Base-by-base conservation (phyloP, 1,140 invertebrate species). In the Camponotus floridanus region DNA sequence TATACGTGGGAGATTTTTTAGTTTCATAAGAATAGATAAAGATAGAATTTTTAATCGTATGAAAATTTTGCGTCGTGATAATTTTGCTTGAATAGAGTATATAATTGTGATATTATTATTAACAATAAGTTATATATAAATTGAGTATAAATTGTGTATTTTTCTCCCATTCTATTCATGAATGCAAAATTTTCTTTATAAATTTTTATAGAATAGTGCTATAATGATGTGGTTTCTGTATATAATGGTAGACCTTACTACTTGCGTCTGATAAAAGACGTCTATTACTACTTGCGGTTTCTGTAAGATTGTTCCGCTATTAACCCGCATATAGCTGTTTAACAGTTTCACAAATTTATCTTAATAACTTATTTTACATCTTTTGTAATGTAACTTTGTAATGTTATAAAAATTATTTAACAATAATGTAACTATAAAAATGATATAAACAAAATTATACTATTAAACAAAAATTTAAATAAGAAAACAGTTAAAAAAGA, bases 241-340 rank as follows among this genome's bases (percentile, higher is more conserved):
- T 61, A 8, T 36, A 62, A 83, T 45, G 7, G 8, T 31, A 61
- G 55, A 51, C 55, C 18, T 57, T 80, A 70, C 64, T 18, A 74
- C 68, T 61, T 33, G 79, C 55, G 68, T 74, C 68, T 48, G 79
- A 74, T 61, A 21, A 48, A 73, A 83, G 55, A 74, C 55, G 55
- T 57, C 45, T 48, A 18, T 83, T 61, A 42, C 55, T 48, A 83
- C 55, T 83, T 73, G 68, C 39, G 6, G 39, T 13, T 18, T 48
- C 26, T 4, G 7, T 73, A 81, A 83, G 48, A 51, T 5, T 51
- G 48, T 74, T 48, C 18, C 31, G n/a, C 13, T 36, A 26, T 39
- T 26, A 55, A 67, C 2, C 4, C 18, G n/a, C 45, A 0, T 68
- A 7, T 39, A 36, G 8, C 39, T 45, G 65, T 18, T 81, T 21